Conservation (phyloP, 2,888 invertebrate species). For the Allygus modestus region DNA sequence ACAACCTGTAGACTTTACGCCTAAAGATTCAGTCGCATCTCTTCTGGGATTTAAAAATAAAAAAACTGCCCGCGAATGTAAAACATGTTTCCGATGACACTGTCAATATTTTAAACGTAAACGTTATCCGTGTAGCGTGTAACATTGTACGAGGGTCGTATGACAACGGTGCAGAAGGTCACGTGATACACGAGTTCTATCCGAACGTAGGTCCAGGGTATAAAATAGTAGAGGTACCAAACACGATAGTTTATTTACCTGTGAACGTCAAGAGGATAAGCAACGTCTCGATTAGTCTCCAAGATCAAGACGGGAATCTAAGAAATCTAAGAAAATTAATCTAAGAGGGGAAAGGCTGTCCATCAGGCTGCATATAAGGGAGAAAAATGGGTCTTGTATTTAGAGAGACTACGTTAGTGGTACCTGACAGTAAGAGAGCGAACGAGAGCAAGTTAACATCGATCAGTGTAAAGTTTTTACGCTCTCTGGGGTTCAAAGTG, state of each 20-base stretch:
- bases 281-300: neutral
- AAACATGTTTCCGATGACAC: neutral
- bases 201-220: conserved; percentile 17
- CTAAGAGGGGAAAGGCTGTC: neutral
- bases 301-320: neutral
- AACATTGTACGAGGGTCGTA: neutral
- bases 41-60: neutral
- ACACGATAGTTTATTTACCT: conserved; percentile 5
- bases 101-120: neutral
- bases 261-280: neutral
- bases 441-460: neutral
- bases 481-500: neutral
- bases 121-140: conserved; percentile 6
- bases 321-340: neutral
- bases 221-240: conserved; percentile 25
- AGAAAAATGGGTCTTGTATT: neutral
- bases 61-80: neutral
- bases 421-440: neutral
- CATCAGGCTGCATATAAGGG: neutral
- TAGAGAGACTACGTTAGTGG: neutral
- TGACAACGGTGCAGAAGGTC: neutral
- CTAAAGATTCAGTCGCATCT: neutral
- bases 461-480: neutral
- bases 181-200: conserved; percentile 23
- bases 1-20: neutral